Percentiles rank a stretch among this genome's conserved stretches.
Evolutionary conservation across 2,888 invertebrate genomes (phyloP).

Genomic region (Eristalis tenax): DNA sequence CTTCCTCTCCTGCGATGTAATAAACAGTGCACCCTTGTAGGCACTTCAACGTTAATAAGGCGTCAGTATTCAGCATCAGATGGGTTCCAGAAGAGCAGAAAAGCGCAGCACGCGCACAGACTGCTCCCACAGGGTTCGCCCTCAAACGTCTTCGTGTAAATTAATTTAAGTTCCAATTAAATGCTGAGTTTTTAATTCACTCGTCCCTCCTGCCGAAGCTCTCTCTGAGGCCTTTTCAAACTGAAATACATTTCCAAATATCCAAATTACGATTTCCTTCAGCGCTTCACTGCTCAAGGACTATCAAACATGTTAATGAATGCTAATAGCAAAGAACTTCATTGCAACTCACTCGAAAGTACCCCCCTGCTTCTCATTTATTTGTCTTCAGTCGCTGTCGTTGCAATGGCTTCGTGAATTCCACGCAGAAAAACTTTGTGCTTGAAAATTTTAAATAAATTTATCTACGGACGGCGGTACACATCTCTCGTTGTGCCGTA

Average conservation of each 20-base stretch:
- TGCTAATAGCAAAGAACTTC: conserved; percentile 33
- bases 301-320: conserved; percentile 37
- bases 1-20: background rate
- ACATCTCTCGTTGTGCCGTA: background rate
- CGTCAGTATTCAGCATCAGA: background rate
- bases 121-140: background rate
- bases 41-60: background rate
- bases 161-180: conserved; percentile 46
- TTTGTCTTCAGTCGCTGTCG: background rate
- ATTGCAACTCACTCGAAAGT: background rate
- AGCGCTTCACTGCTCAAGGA: background rate
- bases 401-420: background rate
- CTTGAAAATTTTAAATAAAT: conserved; percentile 35
- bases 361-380: background rate
- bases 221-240: background rate
- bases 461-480: conserved; percentile 16
- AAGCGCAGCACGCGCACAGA: background rate
- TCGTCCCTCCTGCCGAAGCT: background rate
- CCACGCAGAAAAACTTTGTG: conserved; percentile 3
- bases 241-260: background rate
- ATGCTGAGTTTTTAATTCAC: background rate
- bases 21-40: background rate
- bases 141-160: conserved; percentile 43
- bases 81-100: background rate
- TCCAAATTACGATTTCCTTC: background rate